Evolutionary conservation across 2,113 vertebrate species (phyloP).

Genomic region (Protobothrops flavoviridis): DNA sequence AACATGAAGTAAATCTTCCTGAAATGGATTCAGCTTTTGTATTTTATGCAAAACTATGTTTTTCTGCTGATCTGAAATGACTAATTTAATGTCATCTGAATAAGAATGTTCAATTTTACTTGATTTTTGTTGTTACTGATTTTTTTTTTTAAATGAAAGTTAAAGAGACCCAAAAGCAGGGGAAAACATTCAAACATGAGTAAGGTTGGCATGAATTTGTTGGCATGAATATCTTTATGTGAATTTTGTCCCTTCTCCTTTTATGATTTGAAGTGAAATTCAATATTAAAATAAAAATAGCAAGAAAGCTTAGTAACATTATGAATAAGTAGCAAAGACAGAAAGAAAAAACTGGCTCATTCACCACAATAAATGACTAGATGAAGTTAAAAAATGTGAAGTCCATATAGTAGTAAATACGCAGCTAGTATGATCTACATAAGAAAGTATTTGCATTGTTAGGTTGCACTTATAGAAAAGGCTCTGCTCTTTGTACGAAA

Average conservation of each 20-base stretch:
- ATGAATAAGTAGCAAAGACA: background rate
- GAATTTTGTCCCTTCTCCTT: background rate
- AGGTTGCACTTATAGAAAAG: background rate
- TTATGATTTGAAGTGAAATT: background rate
- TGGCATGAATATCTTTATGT: background rate
- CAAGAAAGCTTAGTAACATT: background rate
- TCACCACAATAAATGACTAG: background rate
- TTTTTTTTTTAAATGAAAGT: conserved; percentile 3
- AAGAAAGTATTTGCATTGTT: background rate
- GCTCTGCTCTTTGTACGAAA: background rate
- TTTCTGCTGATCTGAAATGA: background rate
- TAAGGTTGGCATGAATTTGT: background rate
- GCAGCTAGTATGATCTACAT: background rate
- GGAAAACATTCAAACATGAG: background rate
- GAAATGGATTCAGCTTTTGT: background rate
- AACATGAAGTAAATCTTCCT: background rate
- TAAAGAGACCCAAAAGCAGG: background rate
- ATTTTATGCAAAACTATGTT: background rate
- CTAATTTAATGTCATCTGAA: background rate
- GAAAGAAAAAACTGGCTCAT: background rate
- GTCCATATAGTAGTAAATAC: background rate
- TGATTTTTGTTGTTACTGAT: background rate
- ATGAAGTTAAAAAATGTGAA: background rate
- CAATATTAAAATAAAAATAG: background rate
- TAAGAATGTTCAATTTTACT: background rate